phyloP scores from a whole-genome alignment of 1,140 invertebrate genomes.

The Penaeus vannamei region DNA sequence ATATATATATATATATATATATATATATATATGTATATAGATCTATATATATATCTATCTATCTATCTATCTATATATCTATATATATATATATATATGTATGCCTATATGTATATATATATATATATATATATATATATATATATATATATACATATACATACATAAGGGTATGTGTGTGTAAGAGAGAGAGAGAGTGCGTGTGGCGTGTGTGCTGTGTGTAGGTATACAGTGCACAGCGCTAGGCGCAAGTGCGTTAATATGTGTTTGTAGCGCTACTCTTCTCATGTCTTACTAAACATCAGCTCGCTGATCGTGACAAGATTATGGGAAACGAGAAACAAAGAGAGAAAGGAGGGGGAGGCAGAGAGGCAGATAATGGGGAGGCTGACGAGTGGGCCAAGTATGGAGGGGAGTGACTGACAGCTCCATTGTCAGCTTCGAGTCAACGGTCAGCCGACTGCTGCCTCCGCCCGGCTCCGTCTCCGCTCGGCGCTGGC shows the following conservation, averaged over 20 bases:
- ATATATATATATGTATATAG: slow-evolving; percentile 6
- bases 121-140: background rate
- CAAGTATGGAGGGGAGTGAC: no score
- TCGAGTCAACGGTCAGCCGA: background rate
- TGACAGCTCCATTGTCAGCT: no score
- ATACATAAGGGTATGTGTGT: background rate
- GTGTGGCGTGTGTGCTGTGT: background rate
- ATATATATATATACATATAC: background rate
- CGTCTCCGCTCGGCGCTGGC: background rate
- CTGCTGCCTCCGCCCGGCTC: background rate
- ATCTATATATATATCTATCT: background rate
- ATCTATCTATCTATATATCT: background rate
- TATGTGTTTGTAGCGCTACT: background rate
- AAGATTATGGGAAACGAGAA: background rate
- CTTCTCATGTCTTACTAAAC: no score
- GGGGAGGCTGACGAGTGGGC: slow-evolving; percentile 7
- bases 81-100: slow-evolving; percentile 13
- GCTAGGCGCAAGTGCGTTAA: background rate
- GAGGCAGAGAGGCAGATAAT: background rate
- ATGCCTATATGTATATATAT: background rate
- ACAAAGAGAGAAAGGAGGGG: background rate
- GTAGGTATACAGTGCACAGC: background rate
- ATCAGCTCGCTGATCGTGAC: no score
- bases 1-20: slow-evolving; percentile 33
- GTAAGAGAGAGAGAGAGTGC: no score